Percentiles rank a stretch among this genome's conserved stretches.
Evolutionary conservation across 2,888 invertebrate species (phyloP).

Genomic region (Synergus itoensis): DNA sequence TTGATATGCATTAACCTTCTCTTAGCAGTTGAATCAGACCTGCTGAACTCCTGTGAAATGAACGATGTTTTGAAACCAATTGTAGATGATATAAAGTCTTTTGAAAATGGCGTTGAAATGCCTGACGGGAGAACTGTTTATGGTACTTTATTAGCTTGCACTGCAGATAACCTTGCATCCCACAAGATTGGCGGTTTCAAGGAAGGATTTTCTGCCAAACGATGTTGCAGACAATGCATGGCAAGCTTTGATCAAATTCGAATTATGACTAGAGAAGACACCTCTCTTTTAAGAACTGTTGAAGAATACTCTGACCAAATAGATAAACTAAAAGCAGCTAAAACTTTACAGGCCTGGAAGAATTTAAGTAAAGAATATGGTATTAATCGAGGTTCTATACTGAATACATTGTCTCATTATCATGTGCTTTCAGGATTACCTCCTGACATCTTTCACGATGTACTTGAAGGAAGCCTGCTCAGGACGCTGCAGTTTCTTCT

Average conservation of each 20-base stretch:
- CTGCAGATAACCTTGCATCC: slow-evolving; percentile 26
- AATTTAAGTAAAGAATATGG: slow-evolving; percentile 21
- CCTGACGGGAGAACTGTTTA: neutral
- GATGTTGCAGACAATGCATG: too few relatives aligned
- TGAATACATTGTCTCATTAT: slow-evolving; percentile 18
- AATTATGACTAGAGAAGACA: too few relatives aligned
- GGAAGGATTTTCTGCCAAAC: too few relatives aligned
- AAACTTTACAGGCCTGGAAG: neutral
- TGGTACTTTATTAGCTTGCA: too few relatives aligned
- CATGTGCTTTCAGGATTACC: neutral
- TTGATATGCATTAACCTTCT: slow-evolving; percentile 22
- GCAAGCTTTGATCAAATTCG: too few relatives aligned
- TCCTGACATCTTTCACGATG: too few relatives aligned
- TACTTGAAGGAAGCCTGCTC: too few relatives aligned
- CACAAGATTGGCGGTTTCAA: too few relatives aligned
- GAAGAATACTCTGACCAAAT: slow-evolving; percentile 21
- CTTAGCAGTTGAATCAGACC: slow-evolving; percentile 29
- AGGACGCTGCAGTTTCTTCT: slow-evolving; percentile 14
- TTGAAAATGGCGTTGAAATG: slow-evolving; percentile 31
- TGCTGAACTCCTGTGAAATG: neutral
- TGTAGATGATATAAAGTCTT: neutral
- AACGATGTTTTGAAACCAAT: slow-evolving; percentile 11
- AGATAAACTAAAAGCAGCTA: neutral
- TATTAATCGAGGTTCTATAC: slow-evolving; percentile 6
- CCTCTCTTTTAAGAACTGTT: neutral